These are phyloP conservation scores for Eudemis profundana DNA, from an alignment of 2,888 invertebrate species.

Conservation along the genomic window DNA sequence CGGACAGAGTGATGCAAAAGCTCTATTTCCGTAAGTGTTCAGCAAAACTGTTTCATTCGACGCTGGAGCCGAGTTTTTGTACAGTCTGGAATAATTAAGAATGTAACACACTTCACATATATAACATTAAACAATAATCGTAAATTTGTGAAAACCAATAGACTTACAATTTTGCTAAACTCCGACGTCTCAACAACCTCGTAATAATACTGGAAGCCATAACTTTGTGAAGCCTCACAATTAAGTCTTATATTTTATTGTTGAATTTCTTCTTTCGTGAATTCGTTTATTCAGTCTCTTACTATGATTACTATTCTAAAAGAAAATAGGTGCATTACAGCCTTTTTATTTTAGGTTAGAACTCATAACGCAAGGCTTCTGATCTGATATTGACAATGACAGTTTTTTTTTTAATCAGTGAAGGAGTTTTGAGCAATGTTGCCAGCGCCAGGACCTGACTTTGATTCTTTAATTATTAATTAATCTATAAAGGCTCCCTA, in stretches of 20 bases:
- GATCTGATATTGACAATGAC: background rate
- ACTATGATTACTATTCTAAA: background rate
- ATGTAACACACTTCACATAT: background rate
- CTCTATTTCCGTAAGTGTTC: conserved; percentile 50
- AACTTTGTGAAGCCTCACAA: conserved; percentile 29
- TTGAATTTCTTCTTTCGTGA: background rate
- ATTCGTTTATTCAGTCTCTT: background rate
- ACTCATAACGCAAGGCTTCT: background rate
- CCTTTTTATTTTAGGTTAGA: background rate
- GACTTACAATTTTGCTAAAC: conserved; percentile 68
- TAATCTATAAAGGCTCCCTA: no score
- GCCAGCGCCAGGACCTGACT: no score
- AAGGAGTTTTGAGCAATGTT: no score
- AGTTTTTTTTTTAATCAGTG: no score
- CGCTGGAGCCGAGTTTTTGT: conserved; percentile 54
- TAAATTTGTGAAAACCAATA: background rate
- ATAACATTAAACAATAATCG: background rate
- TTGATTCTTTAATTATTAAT: no score
- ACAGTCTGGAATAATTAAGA: conserved; percentile 58
- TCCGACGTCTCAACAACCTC: conserved; percentile 57
- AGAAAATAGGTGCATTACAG: background rate
- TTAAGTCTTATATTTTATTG: background rate
- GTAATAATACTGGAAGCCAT: conserved; percentile 63
- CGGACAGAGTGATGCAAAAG: conserved; percentile 52
- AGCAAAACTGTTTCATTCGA: conserved; percentile 48